Evolutionary conservation across 2,113 vertebrate species (phyloP).

Genomic region (Isichthys henryi): DNA sequence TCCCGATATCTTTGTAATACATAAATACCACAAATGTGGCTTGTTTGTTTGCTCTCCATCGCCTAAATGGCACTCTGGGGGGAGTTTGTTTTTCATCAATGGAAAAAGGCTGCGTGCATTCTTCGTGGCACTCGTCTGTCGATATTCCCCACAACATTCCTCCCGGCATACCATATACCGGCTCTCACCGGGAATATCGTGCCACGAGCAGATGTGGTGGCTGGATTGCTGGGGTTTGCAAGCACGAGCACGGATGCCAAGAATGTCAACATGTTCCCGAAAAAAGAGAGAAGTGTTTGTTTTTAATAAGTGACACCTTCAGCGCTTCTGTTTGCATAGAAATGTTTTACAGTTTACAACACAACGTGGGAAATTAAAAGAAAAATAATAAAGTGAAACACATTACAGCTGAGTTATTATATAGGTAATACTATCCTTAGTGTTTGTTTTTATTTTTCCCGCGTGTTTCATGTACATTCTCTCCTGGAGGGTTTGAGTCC

Average conservation of each 20-base stretch:
- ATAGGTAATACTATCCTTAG: constrained; percentile 59
- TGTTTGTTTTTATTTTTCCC: background rate
- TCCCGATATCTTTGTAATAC: background rate
- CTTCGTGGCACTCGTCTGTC: constrained; percentile 28
- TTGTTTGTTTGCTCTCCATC: constrained; percentile 3
- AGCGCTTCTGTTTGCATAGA: constrained; percentile 73
- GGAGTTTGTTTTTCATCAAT: constrained; percentile 23
- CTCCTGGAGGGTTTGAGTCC: background rate
- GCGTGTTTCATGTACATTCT: background rate
- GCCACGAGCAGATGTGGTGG: background rate
- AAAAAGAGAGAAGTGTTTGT: constrained; percentile 32
- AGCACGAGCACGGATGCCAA: constrained; percentile 15
- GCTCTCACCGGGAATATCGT: background rate
- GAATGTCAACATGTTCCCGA: constrained; percentile 17
- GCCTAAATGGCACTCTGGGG: background rate
- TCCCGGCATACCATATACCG: background rate
- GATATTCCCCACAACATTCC: constrained; percentile 15
- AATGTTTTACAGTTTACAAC: constrained; percentile 77
- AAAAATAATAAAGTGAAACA: constrained; percentile 41
- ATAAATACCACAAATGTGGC: background rate
- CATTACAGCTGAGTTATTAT: constrained; percentile 66
- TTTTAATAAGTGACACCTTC: constrained; percentile 77
- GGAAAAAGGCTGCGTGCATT: constrained; percentile 19
- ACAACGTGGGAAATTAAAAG: constrained; percentile 44
- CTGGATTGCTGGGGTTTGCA: background rate